A percentile compares a stretch with the other conserved stretches of the same genome.
Conservation (phyloP, 2,888 invertebrate species). For the Mythimna pallens region DNA sequence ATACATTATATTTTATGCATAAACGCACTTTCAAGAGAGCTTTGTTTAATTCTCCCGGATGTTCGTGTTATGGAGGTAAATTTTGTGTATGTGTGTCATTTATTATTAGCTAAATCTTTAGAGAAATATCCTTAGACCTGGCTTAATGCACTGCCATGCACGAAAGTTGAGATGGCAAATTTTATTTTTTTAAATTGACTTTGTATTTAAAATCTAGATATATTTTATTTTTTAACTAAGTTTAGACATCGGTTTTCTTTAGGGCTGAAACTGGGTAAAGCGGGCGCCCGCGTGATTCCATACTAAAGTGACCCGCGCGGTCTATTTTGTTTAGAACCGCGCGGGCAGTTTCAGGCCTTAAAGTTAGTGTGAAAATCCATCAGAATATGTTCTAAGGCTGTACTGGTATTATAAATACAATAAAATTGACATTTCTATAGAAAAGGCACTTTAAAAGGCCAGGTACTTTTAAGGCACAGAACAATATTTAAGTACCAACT, state of each 20-base stretch:
- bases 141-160: neutral
- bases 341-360: too few relatives aligned
- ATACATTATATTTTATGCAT: conserved; percentile 29
- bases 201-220: conserved; percentile 8
- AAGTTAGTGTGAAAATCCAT: conserved; percentile 25
- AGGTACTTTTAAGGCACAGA: conserved; percentile 77
- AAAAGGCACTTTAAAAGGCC: conserved; percentile 77
- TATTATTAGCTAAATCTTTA: neutral
- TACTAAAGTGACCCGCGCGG: too few relatives aligned
- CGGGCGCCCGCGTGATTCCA: too few relatives aligned
- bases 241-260: conserved; percentile 24
- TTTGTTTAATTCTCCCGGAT: conserved; percentile 3
- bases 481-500: conserved; percentile 61
- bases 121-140: conserved; percentile 11
- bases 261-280: too few relatives aligned
- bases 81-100: conserved; percentile 1
- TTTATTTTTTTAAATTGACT: neutral
- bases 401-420: conserved; percentile 52
- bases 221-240: conserved; percentile 27
- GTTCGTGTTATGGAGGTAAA: conserved; percentile 11
- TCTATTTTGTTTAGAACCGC: too few relatives aligned
- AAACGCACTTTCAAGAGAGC: conserved; percentile 54
- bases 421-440: conserved; percentile 62
- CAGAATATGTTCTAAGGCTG: conserved; percentile 40
- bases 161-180: neutral